Evolutionary conservation across 2,113 vertebrate species (phyloP).

Genomic region (Peromyscus californicus): DNA sequence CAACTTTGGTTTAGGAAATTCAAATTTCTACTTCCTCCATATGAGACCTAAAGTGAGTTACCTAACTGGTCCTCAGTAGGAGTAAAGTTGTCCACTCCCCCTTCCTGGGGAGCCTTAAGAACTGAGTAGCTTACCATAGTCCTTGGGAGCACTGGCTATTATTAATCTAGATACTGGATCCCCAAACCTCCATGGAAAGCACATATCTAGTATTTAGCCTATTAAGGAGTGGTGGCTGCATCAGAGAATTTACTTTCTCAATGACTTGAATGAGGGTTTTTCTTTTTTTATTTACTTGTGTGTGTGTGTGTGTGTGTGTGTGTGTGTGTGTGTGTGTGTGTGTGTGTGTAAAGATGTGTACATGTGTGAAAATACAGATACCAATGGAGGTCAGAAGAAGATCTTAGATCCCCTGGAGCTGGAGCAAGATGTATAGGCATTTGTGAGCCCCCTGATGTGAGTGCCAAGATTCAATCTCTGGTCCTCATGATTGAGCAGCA

Average conservation of each 20-base stretch:
- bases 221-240: fast-evolving
- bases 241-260: neutral
- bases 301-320: no score
- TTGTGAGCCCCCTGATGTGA: neutral
- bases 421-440: neutral
- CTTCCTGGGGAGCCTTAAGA: no score
- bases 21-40: neutral
- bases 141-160: neutral
- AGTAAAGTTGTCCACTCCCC: neutral
- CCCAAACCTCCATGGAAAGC: neutral
- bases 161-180: neutral
- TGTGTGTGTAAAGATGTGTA: neutral
- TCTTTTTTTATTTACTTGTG: neutral
- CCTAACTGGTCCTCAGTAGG: neutral
- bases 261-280: neutral
- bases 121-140: neutral
- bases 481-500: neutral
- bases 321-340: neutral
- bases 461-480: neutral
- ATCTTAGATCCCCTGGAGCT: neutral
- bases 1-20: neutral
- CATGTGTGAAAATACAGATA: neutral
- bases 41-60: neutral
- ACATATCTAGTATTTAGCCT: neutral
- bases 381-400: neutral